Percentiles rank a stretch among this genome's conserved stretches.
These are phyloP conservation scores for Danaus melanippus DNA, from an alignment of 1,140 invertebrate species.

Conservation along the genomic window DNA sequence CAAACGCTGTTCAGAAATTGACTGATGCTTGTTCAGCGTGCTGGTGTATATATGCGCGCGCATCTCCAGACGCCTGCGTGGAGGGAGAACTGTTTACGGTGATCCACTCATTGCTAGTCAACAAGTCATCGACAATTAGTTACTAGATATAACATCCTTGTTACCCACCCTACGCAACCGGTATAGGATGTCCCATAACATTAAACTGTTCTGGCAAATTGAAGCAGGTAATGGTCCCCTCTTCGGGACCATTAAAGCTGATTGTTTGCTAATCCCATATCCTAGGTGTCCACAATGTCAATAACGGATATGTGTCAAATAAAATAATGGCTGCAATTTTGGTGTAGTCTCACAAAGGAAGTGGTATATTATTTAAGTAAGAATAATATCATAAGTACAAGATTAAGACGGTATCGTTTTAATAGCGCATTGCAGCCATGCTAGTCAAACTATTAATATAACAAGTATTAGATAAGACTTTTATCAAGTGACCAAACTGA, in stretches of 20 bases:
- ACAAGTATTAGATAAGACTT: no score
- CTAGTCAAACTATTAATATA: no score
- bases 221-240: constrained; percentile 22
- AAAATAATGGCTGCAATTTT: no score
- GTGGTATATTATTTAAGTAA: no score
- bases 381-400: no score
- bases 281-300: constrained; percentile 2
- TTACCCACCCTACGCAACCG: constrained; percentile 18
- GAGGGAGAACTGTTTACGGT: constrained; percentile 39
- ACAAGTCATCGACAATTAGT: constrained; percentile 16
- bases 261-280: constrained; percentile 14
- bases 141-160: constrained; percentile 7
- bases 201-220: constrained; percentile 32
- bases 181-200: constrained; percentile 31
- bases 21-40: constrained; percentile 45
- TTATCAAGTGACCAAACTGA: no score
- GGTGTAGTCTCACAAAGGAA: no score
- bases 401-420: no score
- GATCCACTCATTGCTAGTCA: constrained; percentile 14
- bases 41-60: constrained; percentile 59
- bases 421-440: no score
- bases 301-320: constrained; percentile 1
- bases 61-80: constrained; percentile 52
- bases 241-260: constrained; percentile 13
- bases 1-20: constrained; percentile 41